phyloP scores from a whole-genome alignment of 2,797 vertebrate species.

The Xiphophorus birchmanni region DNA sequence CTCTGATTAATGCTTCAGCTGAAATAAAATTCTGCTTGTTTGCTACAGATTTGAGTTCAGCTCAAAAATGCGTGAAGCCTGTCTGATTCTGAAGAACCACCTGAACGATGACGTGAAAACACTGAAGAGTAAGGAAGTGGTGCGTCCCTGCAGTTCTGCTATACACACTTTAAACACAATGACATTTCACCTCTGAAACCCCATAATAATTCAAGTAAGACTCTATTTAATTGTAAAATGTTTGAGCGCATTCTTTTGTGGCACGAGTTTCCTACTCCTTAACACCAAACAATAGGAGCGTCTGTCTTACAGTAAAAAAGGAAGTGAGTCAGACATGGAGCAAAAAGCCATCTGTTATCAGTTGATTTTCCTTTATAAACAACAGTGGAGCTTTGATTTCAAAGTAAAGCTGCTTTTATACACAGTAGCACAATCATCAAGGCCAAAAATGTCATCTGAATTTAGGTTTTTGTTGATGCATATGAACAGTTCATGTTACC shows the following conservation, averaged over 20 bases:
- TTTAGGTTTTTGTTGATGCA: neutral
- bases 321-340: neutral
- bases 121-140: constrained; percentile 88
- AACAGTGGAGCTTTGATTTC: neutral
- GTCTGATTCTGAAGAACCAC: constrained; percentile 87
- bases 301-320: neutral
- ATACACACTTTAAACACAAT: neutral
- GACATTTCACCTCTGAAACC: neutral
- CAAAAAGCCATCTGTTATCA: neutral
- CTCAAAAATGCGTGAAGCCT: constrained; percentile 93
- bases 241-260: neutral
- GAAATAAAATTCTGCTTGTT: constrained; percentile 7
- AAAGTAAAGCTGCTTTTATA: neutral
- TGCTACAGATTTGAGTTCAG: constrained; percentile 89
- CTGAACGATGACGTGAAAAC: constrained; percentile 80
- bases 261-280: neutral
- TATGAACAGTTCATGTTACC: neutral
- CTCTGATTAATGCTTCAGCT: neutral
- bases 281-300: neutral
- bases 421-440: neutral
- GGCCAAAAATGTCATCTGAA: neutral
- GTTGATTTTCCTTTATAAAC: neutral
- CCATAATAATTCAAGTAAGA: neutral
- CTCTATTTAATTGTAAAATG: neutral
- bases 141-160: constrained; percentile 71